Evolutionary conservation across 2,888 invertebrate genomes (phyloP), one percentile per base, ranked within the genome.

Genomic region (Helleia helle): DNA sequence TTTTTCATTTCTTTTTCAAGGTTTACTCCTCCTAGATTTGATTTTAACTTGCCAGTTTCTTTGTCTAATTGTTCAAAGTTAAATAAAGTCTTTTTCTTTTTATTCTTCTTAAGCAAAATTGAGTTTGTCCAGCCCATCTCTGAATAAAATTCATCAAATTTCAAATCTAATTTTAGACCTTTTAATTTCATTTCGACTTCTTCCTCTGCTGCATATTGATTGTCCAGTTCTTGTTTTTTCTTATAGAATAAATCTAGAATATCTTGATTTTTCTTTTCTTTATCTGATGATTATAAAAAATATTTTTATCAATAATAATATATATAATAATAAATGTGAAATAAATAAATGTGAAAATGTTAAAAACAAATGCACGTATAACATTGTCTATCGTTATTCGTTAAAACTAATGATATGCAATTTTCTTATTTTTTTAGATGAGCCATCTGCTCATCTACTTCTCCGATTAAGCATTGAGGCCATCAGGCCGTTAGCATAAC

Each of bases 1-100:
- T 89, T 91, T 52, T 88, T 68, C 71, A 93, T 77, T 44, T 89
- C 70, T 48, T 89, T 83, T 3, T 87, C 87, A 27, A 86, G 65
- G 54, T 88, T 74, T 2, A 81, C 71, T 2, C 59, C 56, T 2
- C 86, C 76, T 3, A 79, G 54, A 4, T 71, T 68, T 0, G 86
- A 73, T 40, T 83, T 72, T 2, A 85, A 55, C 46, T 76, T 75
- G 6, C 84, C 79, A 1, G 76, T 75, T 24, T 81, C 74, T 40
- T 59, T 29, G 41, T 74, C 71, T 24, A 73, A 50, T 51, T 80
- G 75, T 1, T 74, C 71, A 52, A 85, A 84, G 42, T 69, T 69
- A 45, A 84, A 86, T 13, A 69, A 47, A n/a, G n/a, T n/a, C 27
- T 43, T 57, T 7, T 39, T 55, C 49, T 54, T 80, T 51, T 51